Evolutionary conservation across 2,113 vertebrate genomes (phyloP).

Genomic region (Odocoileus virginianus): DNA sequence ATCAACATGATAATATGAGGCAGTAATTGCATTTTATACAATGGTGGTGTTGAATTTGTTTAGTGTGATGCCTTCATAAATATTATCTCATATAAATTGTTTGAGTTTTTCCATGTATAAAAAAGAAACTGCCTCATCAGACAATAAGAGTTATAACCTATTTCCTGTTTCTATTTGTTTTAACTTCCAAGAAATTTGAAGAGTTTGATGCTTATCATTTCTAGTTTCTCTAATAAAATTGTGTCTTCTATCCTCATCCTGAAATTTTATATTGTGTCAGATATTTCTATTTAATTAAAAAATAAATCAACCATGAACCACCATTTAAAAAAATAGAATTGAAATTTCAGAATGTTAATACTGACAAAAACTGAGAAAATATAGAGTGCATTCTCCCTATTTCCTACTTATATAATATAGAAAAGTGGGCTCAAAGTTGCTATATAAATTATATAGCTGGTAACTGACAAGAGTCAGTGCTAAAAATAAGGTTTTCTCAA

Average conservation of each 20-base stretch:
- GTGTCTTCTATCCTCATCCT: not conserved
- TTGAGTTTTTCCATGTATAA: not conserved
- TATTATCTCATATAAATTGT: not conserved
- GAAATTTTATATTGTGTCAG: not conserved
- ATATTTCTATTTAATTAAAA: not conserved
- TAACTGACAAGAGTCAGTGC: not conserved
- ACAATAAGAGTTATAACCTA: not conserved
- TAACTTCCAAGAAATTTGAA: not conserved
- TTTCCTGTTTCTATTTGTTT: not conserved
- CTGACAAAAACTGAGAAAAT: not conserved
- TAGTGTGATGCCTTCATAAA: not conserved
- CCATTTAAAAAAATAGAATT: not conserved
- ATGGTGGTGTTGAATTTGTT: not conserved
- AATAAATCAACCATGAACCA: not conserved
- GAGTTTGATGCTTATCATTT: not conserved
- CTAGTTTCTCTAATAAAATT: constrained; percentile 1
- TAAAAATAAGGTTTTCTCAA: not conserved
- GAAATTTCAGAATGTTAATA: not conserved
- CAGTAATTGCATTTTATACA: not conserved
- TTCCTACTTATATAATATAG: not conserved
- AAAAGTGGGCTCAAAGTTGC: not conserved
- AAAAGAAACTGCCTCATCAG: not conserved
- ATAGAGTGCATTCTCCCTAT: not conserved
- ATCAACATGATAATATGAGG: not conserved
- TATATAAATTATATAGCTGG: not conserved